phyloP scores from a whole-genome alignment of 2,113 vertebrate species.

The Heptranchias perlo region DNA sequence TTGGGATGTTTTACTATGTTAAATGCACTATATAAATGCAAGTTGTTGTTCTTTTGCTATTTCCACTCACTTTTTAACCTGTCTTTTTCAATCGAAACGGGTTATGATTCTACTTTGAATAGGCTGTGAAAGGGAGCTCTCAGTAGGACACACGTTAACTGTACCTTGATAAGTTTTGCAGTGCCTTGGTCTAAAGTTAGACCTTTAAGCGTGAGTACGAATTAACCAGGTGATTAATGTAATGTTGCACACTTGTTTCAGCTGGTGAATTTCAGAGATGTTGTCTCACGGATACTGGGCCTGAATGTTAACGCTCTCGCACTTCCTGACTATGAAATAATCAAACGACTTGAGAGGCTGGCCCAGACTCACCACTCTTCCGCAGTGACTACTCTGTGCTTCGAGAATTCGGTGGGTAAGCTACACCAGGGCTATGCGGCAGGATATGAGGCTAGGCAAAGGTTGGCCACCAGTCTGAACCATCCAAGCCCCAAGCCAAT shows the following conservation, averaged over 20 bases:
- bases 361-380: constrained; percentile 62
- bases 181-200: background rate
- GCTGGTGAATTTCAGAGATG: constrained; percentile 73
- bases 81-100: background rate
- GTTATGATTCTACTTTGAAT: background rate
- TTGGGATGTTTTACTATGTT: background rate
- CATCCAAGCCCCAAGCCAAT: background rate
- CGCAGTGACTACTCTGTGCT: constrained; percentile 56
- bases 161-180: no score
- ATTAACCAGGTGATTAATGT: background rate
- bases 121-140: background rate
- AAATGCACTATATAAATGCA: background rate
- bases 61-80: background rate
- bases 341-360: constrained; percentile 66
- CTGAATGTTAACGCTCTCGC: constrained; percentile 54
- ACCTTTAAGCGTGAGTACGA: background rate
- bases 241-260: constrained; percentile 45
- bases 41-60: background rate
- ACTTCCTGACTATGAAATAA: constrained; percentile 75
- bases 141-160: background rate
- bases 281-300: constrained; percentile 69
- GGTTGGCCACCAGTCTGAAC: background rate
- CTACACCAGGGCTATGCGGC: constrained; percentile 37
- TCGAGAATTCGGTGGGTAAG: constrained; percentile 7
- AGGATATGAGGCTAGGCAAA: background rate